Conservation (phyloP, 2,113 vertebrate genomes). For the Sylvilagus bachmani region DNA sequence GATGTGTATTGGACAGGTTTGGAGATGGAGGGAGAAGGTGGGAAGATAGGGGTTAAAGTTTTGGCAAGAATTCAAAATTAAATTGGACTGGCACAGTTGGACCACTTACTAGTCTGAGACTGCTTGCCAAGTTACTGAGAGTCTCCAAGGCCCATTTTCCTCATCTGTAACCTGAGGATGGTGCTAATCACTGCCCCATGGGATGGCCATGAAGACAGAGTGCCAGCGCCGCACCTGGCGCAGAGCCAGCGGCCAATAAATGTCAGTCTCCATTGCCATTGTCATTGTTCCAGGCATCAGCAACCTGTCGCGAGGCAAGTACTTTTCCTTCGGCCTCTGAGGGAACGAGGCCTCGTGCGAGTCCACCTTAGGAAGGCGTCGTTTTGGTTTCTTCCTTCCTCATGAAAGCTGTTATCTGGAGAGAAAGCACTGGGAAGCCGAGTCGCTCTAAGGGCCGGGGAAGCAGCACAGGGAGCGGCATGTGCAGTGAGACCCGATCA, state of each 20-base stretch:
- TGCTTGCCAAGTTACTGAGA: not conserved
- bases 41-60: not conserved
- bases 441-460: too few relatives aligned
- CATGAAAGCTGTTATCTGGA: not conserved
- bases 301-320: not conserved
- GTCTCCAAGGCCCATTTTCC: not conserved
- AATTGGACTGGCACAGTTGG: not conserved
- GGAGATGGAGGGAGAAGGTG: not conserved
- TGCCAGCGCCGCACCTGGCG: not conserved
- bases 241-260: not conserved
- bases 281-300: not conserved
- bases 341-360: not conserved
- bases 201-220: not conserved
- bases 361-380: not conserved
- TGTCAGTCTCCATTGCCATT: not conserved
- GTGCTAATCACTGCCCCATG: not conserved
- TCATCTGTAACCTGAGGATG: not conserved
- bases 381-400: not conserved
- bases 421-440: not conserved
- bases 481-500: not conserved
- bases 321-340: not conserved
- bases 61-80: conserved; percentile 31
- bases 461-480: not conserved
- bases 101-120: not conserved
- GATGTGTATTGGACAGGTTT: too few relatives aligned